Percentiles rank a stretch among this genome's conserved stretches.
These are phyloP conservation scores for Falco concolor DNA, from an alignment of 2,797 vertebrate species.

Conservation along the genomic window DNA sequence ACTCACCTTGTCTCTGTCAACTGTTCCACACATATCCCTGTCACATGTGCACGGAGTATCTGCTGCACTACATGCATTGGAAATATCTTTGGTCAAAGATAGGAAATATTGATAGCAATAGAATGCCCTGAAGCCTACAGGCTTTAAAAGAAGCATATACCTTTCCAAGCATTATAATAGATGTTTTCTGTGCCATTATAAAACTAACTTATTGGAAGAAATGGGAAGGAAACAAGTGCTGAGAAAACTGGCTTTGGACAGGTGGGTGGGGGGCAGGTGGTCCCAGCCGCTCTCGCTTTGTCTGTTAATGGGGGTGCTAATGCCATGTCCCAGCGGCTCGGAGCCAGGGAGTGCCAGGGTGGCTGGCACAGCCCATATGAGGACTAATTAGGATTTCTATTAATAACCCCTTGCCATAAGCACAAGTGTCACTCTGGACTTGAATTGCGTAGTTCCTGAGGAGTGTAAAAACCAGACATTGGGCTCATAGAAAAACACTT, in stretches of 20 bases:
- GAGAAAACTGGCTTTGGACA: background rate
- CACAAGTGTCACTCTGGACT: background rate
- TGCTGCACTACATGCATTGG: background rate
- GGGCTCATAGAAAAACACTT: background rate
- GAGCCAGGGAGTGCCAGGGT: background rate
- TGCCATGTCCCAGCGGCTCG: background rate
- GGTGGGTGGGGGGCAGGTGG: too few species aligned
- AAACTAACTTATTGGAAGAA: background rate
- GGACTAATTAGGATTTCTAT: background rate
- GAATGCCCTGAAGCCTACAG: background rate
- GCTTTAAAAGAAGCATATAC: background rate
- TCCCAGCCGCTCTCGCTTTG: background rate
- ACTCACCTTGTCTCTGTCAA: background rate
- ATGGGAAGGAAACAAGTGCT: background rate
- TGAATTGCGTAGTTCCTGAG: background rate
- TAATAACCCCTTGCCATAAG: background rate
- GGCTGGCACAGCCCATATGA: background rate
- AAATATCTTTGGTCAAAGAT: background rate
- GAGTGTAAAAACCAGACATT: background rate
- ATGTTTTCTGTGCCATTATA: background rate
- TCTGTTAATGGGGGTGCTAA: background rate
- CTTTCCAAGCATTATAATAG: background rate
- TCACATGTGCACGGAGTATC: background rate
- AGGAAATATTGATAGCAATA: background rate
- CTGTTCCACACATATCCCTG: background rate